Evolutionary conservation across 2,888 invertebrate genomes (phyloP).

Genomic region (Watsonalla binaria): DNA sequence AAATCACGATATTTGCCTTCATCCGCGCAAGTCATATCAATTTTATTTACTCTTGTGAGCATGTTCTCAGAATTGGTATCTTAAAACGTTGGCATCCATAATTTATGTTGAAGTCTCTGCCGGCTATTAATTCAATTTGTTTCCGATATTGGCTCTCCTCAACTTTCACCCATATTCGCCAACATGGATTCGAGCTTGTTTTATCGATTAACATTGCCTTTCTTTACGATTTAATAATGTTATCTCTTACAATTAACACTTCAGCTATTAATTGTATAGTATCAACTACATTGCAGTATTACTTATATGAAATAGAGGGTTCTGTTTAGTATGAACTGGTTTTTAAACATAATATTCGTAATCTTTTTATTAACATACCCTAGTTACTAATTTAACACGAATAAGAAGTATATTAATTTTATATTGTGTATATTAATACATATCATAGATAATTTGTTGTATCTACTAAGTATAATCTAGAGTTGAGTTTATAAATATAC

Average conservation of each 20-base stretch:
- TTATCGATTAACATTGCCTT: neutral
- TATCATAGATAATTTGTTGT: too few species aligned
- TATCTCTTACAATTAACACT: neutral
- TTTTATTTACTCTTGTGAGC: constrained; percentile 16
- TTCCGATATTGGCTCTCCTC: constrained; percentile 39
- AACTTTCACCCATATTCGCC: constrained; percentile 54
- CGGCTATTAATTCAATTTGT: constrained; percentile 51
- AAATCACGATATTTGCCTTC: neutral
- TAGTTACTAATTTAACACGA: too few species aligned
- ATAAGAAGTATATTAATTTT: too few species aligned
- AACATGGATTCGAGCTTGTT: constrained; percentile 13
- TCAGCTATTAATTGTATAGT: too few species aligned
- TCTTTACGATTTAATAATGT: neutral
- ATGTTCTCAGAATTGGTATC: constrained; percentile 21
- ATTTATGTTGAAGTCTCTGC: constrained; percentile 40
- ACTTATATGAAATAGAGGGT: too few species aligned
- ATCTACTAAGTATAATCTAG: too few species aligned
- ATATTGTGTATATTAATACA: too few species aligned
- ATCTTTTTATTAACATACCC: too few species aligned
- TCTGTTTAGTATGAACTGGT: too few species aligned
- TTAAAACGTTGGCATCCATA: constrained; percentile 40
- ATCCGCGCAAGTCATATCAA: constrained; percentile 9
- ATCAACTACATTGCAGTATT: too few species aligned
- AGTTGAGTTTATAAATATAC: too few species aligned
- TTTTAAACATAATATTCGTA: too few species aligned